Conservation (phyloP, 2,113 vertebrate species). For the Pangasianodon hypophthalmus region DNA sequence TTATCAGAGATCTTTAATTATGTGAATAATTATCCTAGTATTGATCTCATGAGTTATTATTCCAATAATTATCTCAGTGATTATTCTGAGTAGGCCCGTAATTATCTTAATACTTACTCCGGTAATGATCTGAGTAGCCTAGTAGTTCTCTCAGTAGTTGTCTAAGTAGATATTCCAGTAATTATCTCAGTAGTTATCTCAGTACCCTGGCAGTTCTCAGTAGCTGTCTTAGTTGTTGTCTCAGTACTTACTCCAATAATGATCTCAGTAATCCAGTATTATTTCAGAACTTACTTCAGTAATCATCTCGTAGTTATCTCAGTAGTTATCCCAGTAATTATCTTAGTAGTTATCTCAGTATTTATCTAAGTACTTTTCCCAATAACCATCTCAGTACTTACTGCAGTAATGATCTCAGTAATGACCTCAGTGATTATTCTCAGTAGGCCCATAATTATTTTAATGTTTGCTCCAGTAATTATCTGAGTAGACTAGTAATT, state of each 20-base stretch:
- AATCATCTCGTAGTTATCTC: neutral
- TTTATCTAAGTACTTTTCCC: neutral
- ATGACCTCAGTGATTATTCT: neutral
- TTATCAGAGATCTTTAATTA: neutral
- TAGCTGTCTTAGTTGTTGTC: neutral
- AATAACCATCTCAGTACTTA: neutral
- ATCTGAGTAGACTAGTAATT: neutral
- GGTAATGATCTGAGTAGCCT: neutral
- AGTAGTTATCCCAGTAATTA: neutral
- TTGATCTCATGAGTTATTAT: neutral
- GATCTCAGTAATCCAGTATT: neutral
- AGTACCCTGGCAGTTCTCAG: neutral
- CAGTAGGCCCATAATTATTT: too few species aligned
- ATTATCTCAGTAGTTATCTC: neutral
- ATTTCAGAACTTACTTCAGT: too few species aligned
- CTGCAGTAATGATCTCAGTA: neutral
- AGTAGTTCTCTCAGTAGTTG: neutral
- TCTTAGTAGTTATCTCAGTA: neutral
- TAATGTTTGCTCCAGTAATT: too few species aligned
- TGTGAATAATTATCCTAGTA: neutral
- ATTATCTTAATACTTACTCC: neutral
- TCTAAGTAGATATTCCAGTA: neutral
- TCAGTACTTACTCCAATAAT: too few species aligned
- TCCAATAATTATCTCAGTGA: neutral
- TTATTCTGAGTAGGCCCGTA: neutral